Evolutionary conservation across 1,140 invertebrate species (phyloP), one percentile per base, ranked within the genome.

Genomic region (Drosophila watanabei): DNA sequence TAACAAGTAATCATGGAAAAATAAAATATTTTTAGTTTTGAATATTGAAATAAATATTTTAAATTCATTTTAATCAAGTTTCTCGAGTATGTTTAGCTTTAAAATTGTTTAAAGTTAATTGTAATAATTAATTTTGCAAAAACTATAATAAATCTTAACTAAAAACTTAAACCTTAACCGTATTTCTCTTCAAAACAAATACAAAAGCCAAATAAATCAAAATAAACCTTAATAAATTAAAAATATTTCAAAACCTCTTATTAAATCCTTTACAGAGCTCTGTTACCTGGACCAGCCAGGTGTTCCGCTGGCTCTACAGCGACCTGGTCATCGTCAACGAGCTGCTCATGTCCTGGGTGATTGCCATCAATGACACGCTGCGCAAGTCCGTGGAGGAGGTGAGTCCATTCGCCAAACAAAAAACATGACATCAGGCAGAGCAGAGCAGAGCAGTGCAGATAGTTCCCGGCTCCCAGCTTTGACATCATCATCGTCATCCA

Each of bases 271-370:
- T 92, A 4, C 92, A 91, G 93, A 95, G 91, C 72, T 95, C 95
- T 46, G 95, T 96, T 4, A 95, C 96, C 80, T 98, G 97, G 97
- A 96, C 98, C 51, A 98, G 98, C 93, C 96, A 97, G 81, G 95
- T 97, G 75, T 95, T 98, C 92, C 95, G 96, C 81, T 98, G 97
- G 97, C 94, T 98, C 66, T 97, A 98, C 94, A 96, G 97, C 81
- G 97, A 98, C 94, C 94, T 97, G 80, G 96, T 97, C 79, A 96
- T 97, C 81, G 95, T 97, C 86, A 97, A 97, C 92, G 97, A 98
- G 92, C 93, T 98, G 35, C 94, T 98, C 77, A 96, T 96, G 85
- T 95, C 95, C 86, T 98, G 97, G 97, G 95, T 98, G 75, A 94
- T 95, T 73, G 96, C 97, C 33, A 95, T 98, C 82, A 98, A 98